Conservation (phyloP, 1,140 invertebrate species). For the Drosophila persimilis region DNA sequence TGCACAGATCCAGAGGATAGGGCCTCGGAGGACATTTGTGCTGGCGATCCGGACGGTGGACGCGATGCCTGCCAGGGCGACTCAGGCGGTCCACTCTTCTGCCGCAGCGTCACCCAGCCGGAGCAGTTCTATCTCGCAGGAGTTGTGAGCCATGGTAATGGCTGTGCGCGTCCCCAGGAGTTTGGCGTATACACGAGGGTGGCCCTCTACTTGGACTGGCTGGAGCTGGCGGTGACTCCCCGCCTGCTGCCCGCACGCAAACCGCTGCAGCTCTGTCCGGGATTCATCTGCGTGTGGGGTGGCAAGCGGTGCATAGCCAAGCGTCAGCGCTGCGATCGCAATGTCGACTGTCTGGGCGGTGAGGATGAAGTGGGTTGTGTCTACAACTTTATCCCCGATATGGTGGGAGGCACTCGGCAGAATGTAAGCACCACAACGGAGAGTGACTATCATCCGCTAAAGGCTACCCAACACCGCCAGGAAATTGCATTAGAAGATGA, state of each 20-base stretch:
- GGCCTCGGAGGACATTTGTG: constrained; percentile 88
- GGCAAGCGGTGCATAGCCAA: constrained; percentile 87
- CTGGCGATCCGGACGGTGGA: constrained; percentile 88
- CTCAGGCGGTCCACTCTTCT: constrained; percentile 91
- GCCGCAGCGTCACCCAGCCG: constrained; percentile 85
- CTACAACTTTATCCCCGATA: constrained; percentile 77
- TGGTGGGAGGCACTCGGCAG: constrained; percentile 48
- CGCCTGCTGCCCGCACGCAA: constrained; percentile 61
- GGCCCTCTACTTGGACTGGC: constrained; percentile 89
- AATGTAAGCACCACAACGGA: constrained; percentile 55
- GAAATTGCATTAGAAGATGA: constrained; percentile 45
- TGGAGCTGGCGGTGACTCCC: constrained; percentile 83
- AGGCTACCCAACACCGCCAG: constrained; percentile 31
- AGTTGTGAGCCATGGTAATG: constrained; percentile 91
- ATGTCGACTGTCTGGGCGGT: constrained; percentile 89
- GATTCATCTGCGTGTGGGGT: constrained; percentile 86
- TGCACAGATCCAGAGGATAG: constrained; percentile 86
- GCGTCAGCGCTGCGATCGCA: constrained; percentile 87
- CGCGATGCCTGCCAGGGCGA: constrained; percentile 92
- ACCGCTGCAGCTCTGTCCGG: constrained; percentile 87
- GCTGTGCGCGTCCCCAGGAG: constrained; percentile 89
- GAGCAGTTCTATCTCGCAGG: constrained; percentile 90
- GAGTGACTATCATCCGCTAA: constrained; percentile 62
- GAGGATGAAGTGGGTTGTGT: constrained; percentile 90
- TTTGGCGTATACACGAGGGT: constrained; percentile 93